A percentile compares a stretch with the other conserved stretches of the same genome.
phyloP scores from a whole-genome alignment of 2,113 vertebrate species.

The Halcyon malimbica region DNA sequence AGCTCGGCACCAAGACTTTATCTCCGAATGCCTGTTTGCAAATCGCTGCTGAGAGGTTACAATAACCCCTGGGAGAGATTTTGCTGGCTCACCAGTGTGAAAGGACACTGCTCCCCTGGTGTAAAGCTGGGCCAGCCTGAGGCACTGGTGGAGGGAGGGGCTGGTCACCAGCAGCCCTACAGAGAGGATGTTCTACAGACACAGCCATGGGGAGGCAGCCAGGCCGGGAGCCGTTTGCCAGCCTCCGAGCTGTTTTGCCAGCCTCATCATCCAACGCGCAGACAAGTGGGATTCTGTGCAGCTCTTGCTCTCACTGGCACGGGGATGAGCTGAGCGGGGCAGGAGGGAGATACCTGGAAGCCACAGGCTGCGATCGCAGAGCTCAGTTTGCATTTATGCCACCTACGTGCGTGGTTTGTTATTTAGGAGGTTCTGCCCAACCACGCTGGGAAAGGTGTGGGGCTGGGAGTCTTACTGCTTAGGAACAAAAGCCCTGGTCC shows the following conservation, averaged over 20 bases:
- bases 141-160: conserved; percentile 15
- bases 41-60: conserved; percentile 63
- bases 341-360: not conserved
- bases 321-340: not conserved
- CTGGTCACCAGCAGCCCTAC: not conserved
- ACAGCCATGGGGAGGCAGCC: conserved; percentile 33
- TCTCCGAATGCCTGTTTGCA: conserved; percentile 56
- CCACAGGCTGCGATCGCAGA: not conserved
- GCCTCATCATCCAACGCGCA: not conserved
- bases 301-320: not conserved
- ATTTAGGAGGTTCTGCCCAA: not conserved
- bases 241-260: not conserved
- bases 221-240: conserved; percentile 16
- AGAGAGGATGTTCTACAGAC: conserved; percentile 34
- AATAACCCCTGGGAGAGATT: conserved; percentile 61
- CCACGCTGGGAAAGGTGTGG: not conserved
- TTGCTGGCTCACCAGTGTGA: conserved; percentile 48
- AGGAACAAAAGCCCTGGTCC: not conserved
- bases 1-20: conserved; percentile 57
- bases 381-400: not conserved
- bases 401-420: not conserved
- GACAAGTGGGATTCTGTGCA: not conserved
- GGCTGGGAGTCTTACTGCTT: not conserved
- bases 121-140: conserved; percentile 16
- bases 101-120: conserved; percentile 26